phyloP scores from a whole-genome alignment of 1,140 invertebrate species.

The Tachypleus tridentatus region DNA sequence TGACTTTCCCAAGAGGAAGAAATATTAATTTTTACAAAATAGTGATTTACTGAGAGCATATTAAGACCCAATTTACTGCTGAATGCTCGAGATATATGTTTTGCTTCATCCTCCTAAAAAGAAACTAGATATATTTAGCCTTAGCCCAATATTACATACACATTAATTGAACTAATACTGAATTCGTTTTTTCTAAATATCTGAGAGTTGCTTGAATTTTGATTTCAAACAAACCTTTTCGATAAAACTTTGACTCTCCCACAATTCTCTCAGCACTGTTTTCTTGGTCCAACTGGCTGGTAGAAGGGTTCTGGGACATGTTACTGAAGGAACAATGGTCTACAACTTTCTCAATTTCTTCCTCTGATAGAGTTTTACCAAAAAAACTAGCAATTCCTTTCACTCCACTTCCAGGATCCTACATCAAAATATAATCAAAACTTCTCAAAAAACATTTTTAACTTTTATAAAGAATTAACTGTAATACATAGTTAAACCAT shows the following conservation, averaged over 20 bases:
- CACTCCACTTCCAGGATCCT: constrained; percentile 5
- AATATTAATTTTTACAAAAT: too few relatives aligned
- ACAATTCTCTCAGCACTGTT: neutral
- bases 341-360: constrained; percentile 8
- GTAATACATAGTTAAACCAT: neutral
- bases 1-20: too few relatives aligned
- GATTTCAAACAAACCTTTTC: constrained; percentile 7
- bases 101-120: too few relatives aligned
- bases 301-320: constrained; percentile 5
- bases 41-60: too few relatives aligned
- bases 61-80: too few relatives aligned
- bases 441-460: neutral
- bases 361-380: constrained; percentile 1
- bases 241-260: constrained; percentile 4
- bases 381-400: constrained; percentile 10
- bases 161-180: too few relatives aligned
- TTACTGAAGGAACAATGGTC: constrained; percentile 10
- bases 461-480: neutral
- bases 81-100: too few relatives aligned
- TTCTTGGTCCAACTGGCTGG: neutral
- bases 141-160: too few relatives aligned
- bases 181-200: too few relatives aligned
- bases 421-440: neutral
- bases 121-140: too few relatives aligned
- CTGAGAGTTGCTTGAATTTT: too few relatives aligned